A percentile compares a stretch with the other conserved stretches of the same genome.
These are phyloP conservation scores for Drosophila rellima DNA, from an alignment of 2,888 invertebrate genomes.

Conservation along the genomic window DNA sequence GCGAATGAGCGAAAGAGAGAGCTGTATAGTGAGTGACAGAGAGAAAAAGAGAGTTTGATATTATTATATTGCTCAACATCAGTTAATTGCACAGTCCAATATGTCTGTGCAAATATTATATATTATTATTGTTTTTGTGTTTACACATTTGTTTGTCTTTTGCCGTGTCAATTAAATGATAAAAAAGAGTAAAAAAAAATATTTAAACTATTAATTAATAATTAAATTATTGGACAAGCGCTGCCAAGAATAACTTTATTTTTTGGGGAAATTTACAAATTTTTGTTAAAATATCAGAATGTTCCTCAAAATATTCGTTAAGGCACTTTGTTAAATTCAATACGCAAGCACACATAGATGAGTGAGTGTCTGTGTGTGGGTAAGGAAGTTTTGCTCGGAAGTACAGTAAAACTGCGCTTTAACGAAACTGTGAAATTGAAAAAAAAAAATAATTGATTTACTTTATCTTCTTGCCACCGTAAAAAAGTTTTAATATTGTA, in stretches of 20 bases:
- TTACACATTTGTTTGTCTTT: constrained; percentile 17
- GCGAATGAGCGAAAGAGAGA: constrained; percentile 17
- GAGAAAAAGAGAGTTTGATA: constrained; percentile 4
- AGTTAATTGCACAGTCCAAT: constrained; percentile 8
- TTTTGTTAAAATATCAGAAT: constrained; percentile 10
- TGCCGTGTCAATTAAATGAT: constrained; percentile 48
- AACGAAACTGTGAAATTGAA: not conserved
- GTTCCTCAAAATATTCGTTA: constrained; percentile 41
- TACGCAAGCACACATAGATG: constrained; percentile 3
- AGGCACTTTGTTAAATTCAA: constrained; percentile 38
- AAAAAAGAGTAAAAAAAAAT: not conserved
- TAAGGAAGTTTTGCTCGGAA: not conserved
- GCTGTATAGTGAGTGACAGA: not conserved
- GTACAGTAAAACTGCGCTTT: constrained; percentile 1
- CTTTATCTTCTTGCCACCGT: constrained; percentile 16
- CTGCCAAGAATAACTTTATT: constrained; percentile 26
- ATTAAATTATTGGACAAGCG: constrained; percentile 17
- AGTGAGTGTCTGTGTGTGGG: constrained; percentile 7
- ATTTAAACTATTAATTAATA: constrained; percentile 12
- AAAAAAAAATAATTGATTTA: not conserved
- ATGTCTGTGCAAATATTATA: constrained; percentile 6
- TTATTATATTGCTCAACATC: constrained; percentile 26
- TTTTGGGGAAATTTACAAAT: constrained; percentile 13
- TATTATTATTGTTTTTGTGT: constrained; percentile 4
- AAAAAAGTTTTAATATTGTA: constrained; percentile 5